A percentile compares a stretch with the other conserved stretches of the same genome.
Evolutionary conservation across 2,888 invertebrate species (phyloP).

Genomic region (Agonopterix heracliana): DNA sequence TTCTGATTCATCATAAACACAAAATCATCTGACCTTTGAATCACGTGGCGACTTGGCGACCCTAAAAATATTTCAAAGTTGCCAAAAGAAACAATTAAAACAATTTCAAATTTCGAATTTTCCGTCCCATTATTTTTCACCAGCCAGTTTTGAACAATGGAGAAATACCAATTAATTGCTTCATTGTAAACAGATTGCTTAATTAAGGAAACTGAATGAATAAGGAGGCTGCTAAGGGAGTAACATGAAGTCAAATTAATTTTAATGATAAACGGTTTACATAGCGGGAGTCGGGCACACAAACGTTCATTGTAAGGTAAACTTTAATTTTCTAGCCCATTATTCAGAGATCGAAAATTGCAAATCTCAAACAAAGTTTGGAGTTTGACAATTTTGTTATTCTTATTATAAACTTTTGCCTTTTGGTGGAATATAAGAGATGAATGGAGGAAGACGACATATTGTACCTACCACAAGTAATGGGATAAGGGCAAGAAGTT

Average conservation of each 20-base stretch:
- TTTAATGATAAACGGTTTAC: conserved; percentile 69
- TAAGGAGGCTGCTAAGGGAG: conserved; percentile 59
- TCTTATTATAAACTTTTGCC: too few species aligned
- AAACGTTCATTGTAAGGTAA: conserved; percentile 24
- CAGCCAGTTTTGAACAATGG: conserved; percentile 50
- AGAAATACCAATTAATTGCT: conserved; percentile 68
- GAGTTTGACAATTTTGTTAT: too few species aligned
- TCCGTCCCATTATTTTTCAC: conserved; percentile 15
- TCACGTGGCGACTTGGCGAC: too few species aligned
- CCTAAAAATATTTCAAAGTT: too few species aligned
- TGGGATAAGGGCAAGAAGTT: too few species aligned
- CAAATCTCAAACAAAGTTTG: conserved; percentile 11
- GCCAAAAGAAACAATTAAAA: too few species aligned
- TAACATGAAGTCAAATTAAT: conserved; percentile 68
- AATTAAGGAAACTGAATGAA: conserved; percentile 71
- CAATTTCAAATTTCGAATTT: conserved; percentile 3
- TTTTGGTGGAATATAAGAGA: too few species aligned
- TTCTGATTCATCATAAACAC: too few species aligned
- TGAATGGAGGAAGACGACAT: too few species aligned
- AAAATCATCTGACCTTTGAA: too few species aligned
- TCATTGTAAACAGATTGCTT: conserved; percentile 74
- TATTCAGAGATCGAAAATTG: conserved; percentile 30
- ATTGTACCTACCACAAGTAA: too few species aligned
- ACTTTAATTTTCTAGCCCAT: conserved; percentile 39
- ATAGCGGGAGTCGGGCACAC: conserved; percentile 29